Conservation (phyloP, 2,888 invertebrate genomes). For the Heliconius hortense region DNA sequence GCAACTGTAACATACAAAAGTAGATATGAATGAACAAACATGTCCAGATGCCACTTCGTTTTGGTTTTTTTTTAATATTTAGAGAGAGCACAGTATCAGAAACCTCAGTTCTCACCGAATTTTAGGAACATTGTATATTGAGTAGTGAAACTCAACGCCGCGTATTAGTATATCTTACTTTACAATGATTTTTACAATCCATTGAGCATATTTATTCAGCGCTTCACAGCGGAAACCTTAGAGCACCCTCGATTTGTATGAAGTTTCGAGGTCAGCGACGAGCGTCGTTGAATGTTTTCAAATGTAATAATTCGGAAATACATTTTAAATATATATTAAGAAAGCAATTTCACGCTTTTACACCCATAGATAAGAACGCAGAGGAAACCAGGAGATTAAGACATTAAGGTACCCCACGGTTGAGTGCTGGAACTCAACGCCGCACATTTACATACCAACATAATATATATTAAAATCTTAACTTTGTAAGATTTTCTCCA, state of each 20-base stretch:
- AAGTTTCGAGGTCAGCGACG: slow-evolving; percentile 41
- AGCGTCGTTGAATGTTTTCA: slow-evolving; percentile 29
- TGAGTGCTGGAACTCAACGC: not conserved
- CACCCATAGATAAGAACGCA: too few relatives aligned
- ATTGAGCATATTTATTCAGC: slow-evolving; percentile 25
- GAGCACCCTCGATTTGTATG: slow-evolving; percentile 39
- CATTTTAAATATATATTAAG: not conserved
- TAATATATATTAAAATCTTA: not conserved
- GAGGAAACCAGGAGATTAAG: too few relatives aligned
- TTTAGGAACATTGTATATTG: too few relatives aligned
- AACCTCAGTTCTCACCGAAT: too few relatives aligned
- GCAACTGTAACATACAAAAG: too few relatives aligned
- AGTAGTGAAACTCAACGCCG: too few relatives aligned
- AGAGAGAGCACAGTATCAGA: too few relatives aligned
- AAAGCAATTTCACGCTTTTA: not conserved
- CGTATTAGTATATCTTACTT: too few relatives aligned
- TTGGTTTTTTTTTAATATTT: too few relatives aligned
- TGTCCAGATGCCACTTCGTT: too few relatives aligned
- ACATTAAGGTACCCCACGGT: not conserved
- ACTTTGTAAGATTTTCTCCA: too few relatives aligned
- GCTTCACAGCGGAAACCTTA: slow-evolving; percentile 22
- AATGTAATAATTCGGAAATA: slow-evolving; percentile 17
- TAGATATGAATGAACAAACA: too few relatives aligned
- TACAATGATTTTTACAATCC: slow-evolving; percentile 11
- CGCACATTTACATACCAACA: not conserved